phyloP scores from a whole-genome alignment of 2,113 vertebrate genomes.

The Asarcornis scutulata region DNA sequence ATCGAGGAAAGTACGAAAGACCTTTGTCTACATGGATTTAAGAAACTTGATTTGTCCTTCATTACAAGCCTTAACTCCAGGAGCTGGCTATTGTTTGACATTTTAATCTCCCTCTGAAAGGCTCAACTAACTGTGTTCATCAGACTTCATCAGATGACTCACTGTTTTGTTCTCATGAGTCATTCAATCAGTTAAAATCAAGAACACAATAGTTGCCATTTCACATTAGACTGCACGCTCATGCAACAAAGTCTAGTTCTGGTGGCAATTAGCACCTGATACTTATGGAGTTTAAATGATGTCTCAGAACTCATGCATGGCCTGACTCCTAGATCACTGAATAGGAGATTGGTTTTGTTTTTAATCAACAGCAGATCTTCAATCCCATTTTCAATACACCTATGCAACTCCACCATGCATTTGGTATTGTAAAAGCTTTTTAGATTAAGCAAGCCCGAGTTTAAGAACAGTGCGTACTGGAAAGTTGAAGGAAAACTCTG shows the following conservation, averaged over 20 bases:
- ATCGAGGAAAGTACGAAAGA: neutral
- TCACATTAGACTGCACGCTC: neutral
- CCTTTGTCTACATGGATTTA: conserved; percentile 26
- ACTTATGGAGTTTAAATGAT: neutral
- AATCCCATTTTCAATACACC: neutral
- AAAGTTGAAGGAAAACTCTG: neutral
- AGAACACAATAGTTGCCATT: conserved; percentile 15
- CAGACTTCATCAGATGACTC: conserved; percentile 23
- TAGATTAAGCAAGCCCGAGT: neutral
- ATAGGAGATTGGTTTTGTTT: neutral
- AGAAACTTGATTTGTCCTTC: conserved; percentile 46
- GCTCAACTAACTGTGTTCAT: conserved; percentile 10
- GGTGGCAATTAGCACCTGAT: neutral
- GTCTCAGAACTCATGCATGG: neutral
- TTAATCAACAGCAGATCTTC: neutral
- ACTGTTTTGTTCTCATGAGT: neutral
- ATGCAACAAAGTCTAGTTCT: neutral
- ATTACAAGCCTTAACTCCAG: conserved; percentile 32
- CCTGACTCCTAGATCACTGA: neutral
- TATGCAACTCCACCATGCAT: neutral
- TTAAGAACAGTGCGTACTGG: neutral
- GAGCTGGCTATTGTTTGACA: conserved; percentile 27
- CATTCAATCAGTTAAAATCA: neutral
- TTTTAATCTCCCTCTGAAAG: conserved; percentile 31
- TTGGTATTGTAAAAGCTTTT: neutral